phyloP scores from a whole-genome alignment of 2,113 vertebrate genomes.

The Heterocephalus glaber region DNA sequence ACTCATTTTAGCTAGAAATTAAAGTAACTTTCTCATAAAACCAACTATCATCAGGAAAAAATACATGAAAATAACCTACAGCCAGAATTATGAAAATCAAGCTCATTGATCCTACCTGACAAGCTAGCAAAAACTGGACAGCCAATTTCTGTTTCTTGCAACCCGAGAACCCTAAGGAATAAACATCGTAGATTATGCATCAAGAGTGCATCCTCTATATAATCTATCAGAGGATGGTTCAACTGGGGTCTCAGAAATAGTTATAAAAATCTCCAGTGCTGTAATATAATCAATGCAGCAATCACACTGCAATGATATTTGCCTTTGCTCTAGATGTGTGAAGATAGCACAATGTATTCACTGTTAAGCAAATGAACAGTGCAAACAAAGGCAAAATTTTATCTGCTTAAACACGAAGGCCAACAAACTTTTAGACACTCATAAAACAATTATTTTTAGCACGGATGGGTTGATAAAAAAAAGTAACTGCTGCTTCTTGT shows the following conservation, averaged over 20 bases:
- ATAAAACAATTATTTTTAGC: not conserved
- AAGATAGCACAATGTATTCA: not conserved
- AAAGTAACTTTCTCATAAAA: constrained; percentile 25
- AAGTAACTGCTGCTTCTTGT: not conserved
- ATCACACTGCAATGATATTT: not conserved
- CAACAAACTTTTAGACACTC: constrained; percentile 22
- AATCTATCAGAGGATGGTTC: not conserved
- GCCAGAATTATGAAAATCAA: constrained; percentile 32
- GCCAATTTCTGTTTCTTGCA: constrained; percentile 35
- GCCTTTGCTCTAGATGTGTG: not conserved
- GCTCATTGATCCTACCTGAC: not conserved
- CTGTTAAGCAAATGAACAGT: constrained; percentile 33
- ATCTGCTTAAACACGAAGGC: not conserved
- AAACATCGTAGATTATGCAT: not conserved
- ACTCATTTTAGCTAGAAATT: constrained; percentile 11
- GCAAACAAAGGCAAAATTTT: constrained; percentile 46
- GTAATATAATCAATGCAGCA: not conserved
- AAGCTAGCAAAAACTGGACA: not conserved
- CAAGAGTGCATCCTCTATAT: not conserved
- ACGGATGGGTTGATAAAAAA: not conserved
- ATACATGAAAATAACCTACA: constrained; percentile 7
- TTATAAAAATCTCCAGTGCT: not conserved
- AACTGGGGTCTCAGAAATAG: not conserved
- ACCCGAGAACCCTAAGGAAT: not conserved
- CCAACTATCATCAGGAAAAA: not conserved